Evolutionary conservation across 2,113 vertebrate species (phyloP), one percentile per base, ranked within the genome.

Genomic region (Melanocharis versteri): DNA sequence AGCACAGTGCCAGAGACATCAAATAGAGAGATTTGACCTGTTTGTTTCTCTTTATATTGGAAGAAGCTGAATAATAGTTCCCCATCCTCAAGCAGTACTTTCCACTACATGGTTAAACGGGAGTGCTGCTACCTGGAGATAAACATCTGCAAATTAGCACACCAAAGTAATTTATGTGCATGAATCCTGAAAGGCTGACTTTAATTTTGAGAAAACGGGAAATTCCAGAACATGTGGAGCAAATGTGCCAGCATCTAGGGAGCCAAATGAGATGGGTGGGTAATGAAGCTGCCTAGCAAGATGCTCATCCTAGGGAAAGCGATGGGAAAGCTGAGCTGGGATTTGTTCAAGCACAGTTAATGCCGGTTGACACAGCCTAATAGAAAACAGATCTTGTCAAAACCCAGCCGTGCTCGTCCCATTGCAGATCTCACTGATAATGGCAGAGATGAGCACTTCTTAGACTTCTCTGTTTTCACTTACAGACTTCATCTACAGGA

Each of bases 141-240:
- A 94, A 96, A 75, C 60, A 97, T 95, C 96, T 95, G 89, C 80
- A 83, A 23, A 78, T 95, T 21, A 89, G 72, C 91, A 89, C 79
- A 33, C 51, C 0, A 10, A 65, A 81, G 89, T 94, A 97, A 95
- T 96, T 96, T 93, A 92, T 89, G 83, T 80, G 80, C 91, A 75
- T 75, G 83, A 83, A 94, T 95, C 86, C 89, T 27, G 35, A 96
- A 95, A 90, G 83, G 72, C 72, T 47, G 89, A 73, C 89, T 95
- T 89, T 62, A 97, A 90, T 93, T 96, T 92, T 23, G 51, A 78
- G 94, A 94, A 96, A 96, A 96, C 93, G 72, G 96, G 95, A 94
- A 94, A 90, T 96, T 96, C 96, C 96, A 87, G 95, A 97, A 89
- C 76, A 40, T 0, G 8, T 2, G 71, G 42, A 81, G 86, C 31